phyloP scores from a whole-genome alignment of 2,888 invertebrate genomes.

The Ceriagrion tenellum region DNA sequence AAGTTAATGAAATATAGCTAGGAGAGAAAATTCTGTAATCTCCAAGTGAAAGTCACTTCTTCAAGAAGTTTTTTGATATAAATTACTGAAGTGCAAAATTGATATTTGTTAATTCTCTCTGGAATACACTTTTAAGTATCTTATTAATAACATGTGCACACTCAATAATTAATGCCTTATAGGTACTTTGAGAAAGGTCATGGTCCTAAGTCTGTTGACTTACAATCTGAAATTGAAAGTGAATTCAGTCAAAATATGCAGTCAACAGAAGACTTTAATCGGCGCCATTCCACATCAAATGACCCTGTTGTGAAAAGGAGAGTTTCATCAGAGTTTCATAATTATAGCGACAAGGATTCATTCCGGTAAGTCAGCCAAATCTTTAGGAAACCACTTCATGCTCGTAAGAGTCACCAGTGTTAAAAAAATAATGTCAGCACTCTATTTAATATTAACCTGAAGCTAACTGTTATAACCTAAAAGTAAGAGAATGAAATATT shows the following conservation, averaged over 20 bases:
- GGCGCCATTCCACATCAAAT: slow-evolving; percentile 54
- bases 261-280: slow-evolving; percentile 64
- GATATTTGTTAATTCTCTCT: no score
- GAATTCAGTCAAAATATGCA: slow-evolving; percentile 68
- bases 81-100: no score
- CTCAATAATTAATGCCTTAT: not conserved
- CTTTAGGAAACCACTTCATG: not conserved
- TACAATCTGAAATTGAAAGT: slow-evolving; percentile 65
- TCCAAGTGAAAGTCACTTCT: no score
- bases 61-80: no score
- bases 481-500: not conserved
- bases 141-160: not conserved
- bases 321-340: slow-evolving; percentile 64
- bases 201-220: slow-evolving; percentile 67
- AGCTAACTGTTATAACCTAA: not conserved
- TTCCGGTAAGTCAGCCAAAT: slow-evolving; percentile 41
- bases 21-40: no score
- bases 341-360: slow-evolving; percentile 60
- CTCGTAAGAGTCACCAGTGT: not conserved
- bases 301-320: slow-evolving; percentile 62
- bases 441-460: not conserved
- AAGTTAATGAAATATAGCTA: no score
- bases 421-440: not conserved
- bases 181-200: slow-evolving; percentile 64
- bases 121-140: no score